Evolutionary conservation across 2,888 invertebrate species (phyloP), one percentile per base, ranked within the genome.

Genomic region (Hypomecis atomaria): DNA sequence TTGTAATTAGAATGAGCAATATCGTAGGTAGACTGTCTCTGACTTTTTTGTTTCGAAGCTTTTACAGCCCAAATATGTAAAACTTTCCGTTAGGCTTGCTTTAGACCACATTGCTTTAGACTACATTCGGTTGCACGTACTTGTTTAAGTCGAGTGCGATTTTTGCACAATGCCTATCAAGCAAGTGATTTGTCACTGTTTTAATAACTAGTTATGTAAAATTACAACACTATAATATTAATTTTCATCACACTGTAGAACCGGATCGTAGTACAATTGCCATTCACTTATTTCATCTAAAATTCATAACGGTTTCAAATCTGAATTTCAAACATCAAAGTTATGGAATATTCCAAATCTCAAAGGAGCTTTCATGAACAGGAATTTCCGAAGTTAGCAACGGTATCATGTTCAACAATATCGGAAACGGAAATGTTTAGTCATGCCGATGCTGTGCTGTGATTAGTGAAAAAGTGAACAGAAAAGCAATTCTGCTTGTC

Each of bases 401-500:
- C 43, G 8, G 54, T 33, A 42, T 33, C 33, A 36, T 42, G 54
- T 36, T 36, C 43, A 36, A 54, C 43, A 36, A 54, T 43, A 2
- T 33, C 13, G 43, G 34, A 34, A 34, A 36, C 8, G 34, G 53
- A 53, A 60, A 10, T 47, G 45, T 48, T 49, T 44, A 42, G 40
- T 56, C 56, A 56, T 40, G 43, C 45, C 34, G 62, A 48, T 11
- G 47, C 47, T 58, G 56, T 34, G 13, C 55, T 57, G 52, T 50
- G 58, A 62, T 48, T 48, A 58, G 37, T 57, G 57, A 53, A 53
- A 62, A 62, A 47, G 3, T 10, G 13, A 58, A 53, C 36, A 57
- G n/a, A 62, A 62, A 62, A 58, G 53, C 57, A 37, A 53, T 53
- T 42, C 23, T 23, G 13, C 43, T n/a, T 9, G 40, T 34, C 40